Conservation (phyloP, 2,888 invertebrate species). For the Drosophila testacea region DNA sequence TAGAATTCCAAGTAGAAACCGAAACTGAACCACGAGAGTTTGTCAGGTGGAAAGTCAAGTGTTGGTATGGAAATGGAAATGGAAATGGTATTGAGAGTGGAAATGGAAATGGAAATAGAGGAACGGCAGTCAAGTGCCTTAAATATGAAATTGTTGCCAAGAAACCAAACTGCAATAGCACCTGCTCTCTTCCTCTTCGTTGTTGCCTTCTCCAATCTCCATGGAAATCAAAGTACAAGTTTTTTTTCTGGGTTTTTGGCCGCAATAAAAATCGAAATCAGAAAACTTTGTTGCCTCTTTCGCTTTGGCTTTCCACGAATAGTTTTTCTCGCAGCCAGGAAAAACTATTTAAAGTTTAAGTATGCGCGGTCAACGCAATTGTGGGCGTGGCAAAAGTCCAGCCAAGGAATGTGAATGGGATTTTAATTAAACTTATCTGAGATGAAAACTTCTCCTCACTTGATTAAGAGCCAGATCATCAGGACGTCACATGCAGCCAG, state of each 20-base stretch:
- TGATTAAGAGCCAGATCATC: slow-evolving; percentile 59
- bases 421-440: slow-evolving; percentile 74
- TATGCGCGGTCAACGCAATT: slow-evolving; percentile 35
- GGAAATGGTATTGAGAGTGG: slow-evolving; percentile 27
- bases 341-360: slow-evolving; percentile 54
- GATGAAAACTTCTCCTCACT: slow-evolving; percentile 36
- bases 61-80: slow-evolving; percentile 42
- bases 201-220: slow-evolving; percentile 35
- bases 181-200: slow-evolving; percentile 12
- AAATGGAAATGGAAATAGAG: neutral
- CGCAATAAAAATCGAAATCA: slow-evolving; percentile 76
- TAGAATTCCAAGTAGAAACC: slow-evolving; percentile 10
- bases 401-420: slow-evolving; percentile 40
- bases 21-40: slow-evolving; percentile 19
- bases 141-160: slow-evolving; percentile 76
- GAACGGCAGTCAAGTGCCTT: slow-evolving; percentile 52
- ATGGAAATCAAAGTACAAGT: slow-evolving; percentile 28
- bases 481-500: slow-evolving; percentile 28
- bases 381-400: slow-evolving; percentile 28
- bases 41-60: slow-evolving; percentile 40
- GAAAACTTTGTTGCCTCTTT: slow-evolving; percentile 55
- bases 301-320: slow-evolving; percentile 10
- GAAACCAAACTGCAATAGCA: slow-evolving; percentile 47
- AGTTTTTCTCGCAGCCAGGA: slow-evolving; percentile 23
- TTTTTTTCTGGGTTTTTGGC: slow-evolving; percentile 33